Conservation (phyloP, 30 jellyfish, hydroid and myxozoan species). For the Cassiopea xamachana region DNA sequence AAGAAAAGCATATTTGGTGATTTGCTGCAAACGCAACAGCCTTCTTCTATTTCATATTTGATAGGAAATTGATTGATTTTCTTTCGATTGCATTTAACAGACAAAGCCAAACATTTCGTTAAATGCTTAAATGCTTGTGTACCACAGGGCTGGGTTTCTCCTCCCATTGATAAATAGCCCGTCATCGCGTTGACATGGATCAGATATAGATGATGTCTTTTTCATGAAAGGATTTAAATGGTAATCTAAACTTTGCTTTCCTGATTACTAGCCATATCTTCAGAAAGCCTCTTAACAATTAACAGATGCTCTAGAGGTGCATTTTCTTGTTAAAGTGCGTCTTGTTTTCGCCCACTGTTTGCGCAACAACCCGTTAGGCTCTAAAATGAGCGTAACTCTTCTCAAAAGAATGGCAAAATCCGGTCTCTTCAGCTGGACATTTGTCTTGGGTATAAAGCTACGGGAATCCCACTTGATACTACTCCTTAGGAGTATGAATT, state of each 20-base stretch:
- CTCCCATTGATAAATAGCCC: slow-evolving; percentile 29
- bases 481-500: too few species aligned
- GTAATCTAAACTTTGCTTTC: slow-evolving; percentile 59
- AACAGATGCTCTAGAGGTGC: background rate
- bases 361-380: slow-evolving; percentile 36
- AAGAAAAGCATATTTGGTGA: too few species aligned
- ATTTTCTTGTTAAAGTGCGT: slow-evolving; percentile 24
- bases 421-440: background rate
- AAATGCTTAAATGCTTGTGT: slow-evolving; percentile 3
- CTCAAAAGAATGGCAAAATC: background rate
- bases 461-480: too few species aligned
- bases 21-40: too few species aligned
- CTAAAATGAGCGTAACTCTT: background rate
- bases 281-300: slow-evolving; percentile 8
- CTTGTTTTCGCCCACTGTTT: slow-evolving; percentile 21
- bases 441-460: too few species aligned
- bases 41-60: background rate
- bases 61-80: background rate
- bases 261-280: slow-evolving; percentile 19
- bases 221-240: slow-evolving; percentile 8
- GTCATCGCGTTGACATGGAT: slow-evolving; percentile 27
- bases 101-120: slow-evolving; percentile 2
- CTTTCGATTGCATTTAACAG: background rate
- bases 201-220: background rate
- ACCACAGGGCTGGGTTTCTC: slow-evolving; percentile 25